Base-by-base conservation (phyloP, 2,113 vertebrate genomes). In the Paratilapia polleni region DNA sequence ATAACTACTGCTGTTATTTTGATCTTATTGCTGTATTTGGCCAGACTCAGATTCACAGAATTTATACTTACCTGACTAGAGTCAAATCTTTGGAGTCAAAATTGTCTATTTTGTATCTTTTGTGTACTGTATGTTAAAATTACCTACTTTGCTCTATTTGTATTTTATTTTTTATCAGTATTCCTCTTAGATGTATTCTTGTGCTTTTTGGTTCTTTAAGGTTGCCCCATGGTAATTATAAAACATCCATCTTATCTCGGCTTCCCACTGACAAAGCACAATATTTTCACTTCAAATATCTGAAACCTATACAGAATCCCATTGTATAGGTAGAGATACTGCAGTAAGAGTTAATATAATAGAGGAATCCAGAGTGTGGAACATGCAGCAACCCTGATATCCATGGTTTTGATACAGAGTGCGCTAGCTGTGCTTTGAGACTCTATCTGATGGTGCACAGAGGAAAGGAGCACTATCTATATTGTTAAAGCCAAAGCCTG, bases 401-500 rank as follows among this genome's bases (percentile, higher is more conserved):
- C 85, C 81, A 77, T 76, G 84, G 81, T 88, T 92, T 91, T 90
- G 87, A 89, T 91, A 93, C 86, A 13, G 66, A 92, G 84, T 76
- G 82, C 84, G 89, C 68, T 66, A n/a, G 61, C 88, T 80, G 77
- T 76, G 83, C 88, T 93, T 85, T 92, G 86, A 89, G 87, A 92
- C 90, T 85, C 89, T 91, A 90, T 94, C 91, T 89, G 91, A 94
- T 92, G 92, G 89, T 87, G 82, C 89, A 85, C 89, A 83, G 79
- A 86, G 88, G 89, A 88, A 92, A 88, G 89, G 34, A 93, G 83
- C 88, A 80, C 92, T 92, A 91, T 93, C 91, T 84, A 89, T 90
- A 94, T 87, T 93, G 91, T 94, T 92, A 92, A 93, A 91, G 87
- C 87, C 80, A 87, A 93, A 90, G 90, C 91, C 93, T 90, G 78